Evolutionary conservation across 2,888 invertebrate species (phyloP).

Genomic region (Tetragnatha montana): DNA sequence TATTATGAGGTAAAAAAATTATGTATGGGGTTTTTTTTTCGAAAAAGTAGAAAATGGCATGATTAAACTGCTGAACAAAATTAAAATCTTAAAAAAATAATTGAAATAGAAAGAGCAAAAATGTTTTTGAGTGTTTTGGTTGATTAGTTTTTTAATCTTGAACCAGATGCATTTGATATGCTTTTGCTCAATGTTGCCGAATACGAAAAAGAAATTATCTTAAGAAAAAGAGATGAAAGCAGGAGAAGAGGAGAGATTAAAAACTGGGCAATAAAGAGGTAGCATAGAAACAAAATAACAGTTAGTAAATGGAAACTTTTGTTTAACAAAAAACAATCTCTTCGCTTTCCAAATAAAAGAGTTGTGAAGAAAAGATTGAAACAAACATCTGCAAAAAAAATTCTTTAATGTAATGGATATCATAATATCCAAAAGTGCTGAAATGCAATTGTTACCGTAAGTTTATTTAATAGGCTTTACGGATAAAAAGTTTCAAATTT

Average conservation of each 20-base stretch:
- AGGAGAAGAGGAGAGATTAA: not conserved
- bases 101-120: not conserved
- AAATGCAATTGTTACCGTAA: not conserved
- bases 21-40: not conserved
- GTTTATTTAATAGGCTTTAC: not conserved
- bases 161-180: not conserved
- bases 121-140: not conserved
- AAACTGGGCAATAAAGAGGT: not conserved
- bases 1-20: not conserved
- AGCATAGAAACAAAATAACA: not conserved
- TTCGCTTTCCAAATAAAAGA: not conserved
- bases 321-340: not conserved
- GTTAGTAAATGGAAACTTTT: not conserved
- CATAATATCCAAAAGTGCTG: not conserved
- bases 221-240: not conserved
- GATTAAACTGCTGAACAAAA: constrained; percentile 10
- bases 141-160: constrained; percentile 26
- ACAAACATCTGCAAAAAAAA: not conserved
- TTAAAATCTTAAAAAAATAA: not conserved
- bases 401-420: not conserved
- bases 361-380: not conserved
- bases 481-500: not conserved
- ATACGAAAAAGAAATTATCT: not conserved
- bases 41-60: not conserved
- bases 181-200: not conserved